phyloP scores from a whole-genome alignment of 2,797 vertebrate genomes.

The Sebastes itinus region DNA sequence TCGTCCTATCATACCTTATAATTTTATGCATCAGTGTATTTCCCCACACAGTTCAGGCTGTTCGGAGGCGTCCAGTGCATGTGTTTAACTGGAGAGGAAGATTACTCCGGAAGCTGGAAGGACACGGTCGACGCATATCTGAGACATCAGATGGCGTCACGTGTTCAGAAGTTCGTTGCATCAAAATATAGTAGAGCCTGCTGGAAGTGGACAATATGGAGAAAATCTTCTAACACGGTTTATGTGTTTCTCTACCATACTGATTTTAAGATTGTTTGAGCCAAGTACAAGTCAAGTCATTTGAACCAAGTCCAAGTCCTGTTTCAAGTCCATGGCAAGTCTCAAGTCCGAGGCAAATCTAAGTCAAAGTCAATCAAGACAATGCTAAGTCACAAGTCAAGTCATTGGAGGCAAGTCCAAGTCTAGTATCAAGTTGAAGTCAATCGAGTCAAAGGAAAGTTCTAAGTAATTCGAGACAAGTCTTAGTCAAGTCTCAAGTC shows the following conservation, averaged over 20 bases:
- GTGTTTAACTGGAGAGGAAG: slow-evolving; percentile 45
- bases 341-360: too few relatives aligned
- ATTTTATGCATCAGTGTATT: slow-evolving; percentile 76
- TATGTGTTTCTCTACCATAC: not conserved
- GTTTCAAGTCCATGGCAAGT: not conserved
- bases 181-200: not conserved
- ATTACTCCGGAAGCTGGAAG: slow-evolving; percentile 15
- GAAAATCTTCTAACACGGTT: not conserved
- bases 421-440: too few relatives aligned
- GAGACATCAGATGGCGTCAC: not conserved
- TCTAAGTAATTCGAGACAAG: too few relatives aligned
- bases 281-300: not conserved
- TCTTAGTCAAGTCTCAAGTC: too few relatives aligned
- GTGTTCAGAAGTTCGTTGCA: not conserved
- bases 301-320: not conserved
- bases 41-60: slow-evolving; percentile 45
- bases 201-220: not conserved
- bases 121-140: slow-evolving; percentile 12
- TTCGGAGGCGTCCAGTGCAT: slow-evolving; percentile 37
- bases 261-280: not conserved
- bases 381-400: too few relatives aligned
- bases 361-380: too few relatives aligned
- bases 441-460: too few relatives aligned
- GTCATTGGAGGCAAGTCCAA: too few relatives aligned
- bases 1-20: slow-evolving; percentile 56